Percentiles rank a stretch among this genome's conserved stretches.
phyloP scores from a whole-genome alignment of 2,888 invertebrate genomes.

The Halictus ligatus region DNA sequence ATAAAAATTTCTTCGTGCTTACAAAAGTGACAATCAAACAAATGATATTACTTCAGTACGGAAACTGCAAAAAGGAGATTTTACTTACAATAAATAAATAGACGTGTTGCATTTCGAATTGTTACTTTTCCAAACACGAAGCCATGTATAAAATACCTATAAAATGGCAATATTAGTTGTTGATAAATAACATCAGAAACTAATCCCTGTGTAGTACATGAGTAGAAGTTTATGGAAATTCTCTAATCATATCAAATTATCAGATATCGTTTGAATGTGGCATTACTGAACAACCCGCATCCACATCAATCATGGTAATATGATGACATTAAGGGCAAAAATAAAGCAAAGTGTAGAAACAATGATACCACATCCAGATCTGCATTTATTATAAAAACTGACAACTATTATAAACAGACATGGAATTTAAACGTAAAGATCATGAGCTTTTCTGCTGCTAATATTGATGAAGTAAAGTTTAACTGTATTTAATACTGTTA shows the following conservation, averaged over 20 bases:
- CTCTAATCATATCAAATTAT: slow-evolving; percentile 17
- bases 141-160: slow-evolving; percentile 26
- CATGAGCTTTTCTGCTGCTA: not conserved
- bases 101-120: slow-evolving; percentile 16
- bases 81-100: slow-evolving; percentile 12
- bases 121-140: slow-evolving; percentile 44
- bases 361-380: slow-evolving; percentile 42
- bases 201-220: slow-evolving; percentile 40
- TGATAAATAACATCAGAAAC: slow-evolving; percentile 41
- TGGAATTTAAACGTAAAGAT: slow-evolving; percentile 8
- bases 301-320: not conserved
- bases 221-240: slow-evolving; percentile 12
- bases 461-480: slow-evolving; percentile 24
- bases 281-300: slow-evolving; percentile 27
- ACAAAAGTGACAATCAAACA: slow-evolving; percentile 31
- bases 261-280: slow-evolving; percentile 17
- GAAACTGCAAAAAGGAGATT: not conserved
- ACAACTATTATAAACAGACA: slow-evolving; percentile 14
- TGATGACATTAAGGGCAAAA: not conserved
- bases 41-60: not conserved
- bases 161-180: slow-evolving; percentile 27
- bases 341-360: slow-evolving; percentile 18
- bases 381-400: slow-evolving; percentile 19
- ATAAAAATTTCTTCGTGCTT: slow-evolving; percentile 32
- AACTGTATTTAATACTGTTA: slow-evolving; percentile 34